Evolutionary conservation across 2,797 vertebrate genomes (phyloP).

Genomic region (Echiichthys vipera): DNA sequence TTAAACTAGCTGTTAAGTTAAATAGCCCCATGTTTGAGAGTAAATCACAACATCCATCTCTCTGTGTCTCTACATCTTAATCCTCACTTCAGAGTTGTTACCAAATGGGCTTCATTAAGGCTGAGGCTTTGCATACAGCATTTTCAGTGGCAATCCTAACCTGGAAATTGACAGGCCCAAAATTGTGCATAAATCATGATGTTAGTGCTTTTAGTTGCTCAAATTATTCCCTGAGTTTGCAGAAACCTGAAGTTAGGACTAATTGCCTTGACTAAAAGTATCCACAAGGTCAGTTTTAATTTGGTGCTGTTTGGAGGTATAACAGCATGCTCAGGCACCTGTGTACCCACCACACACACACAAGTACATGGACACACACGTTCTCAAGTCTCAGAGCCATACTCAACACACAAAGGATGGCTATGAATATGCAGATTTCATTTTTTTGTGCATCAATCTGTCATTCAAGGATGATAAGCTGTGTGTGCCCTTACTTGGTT

Average conservation of each 20-base stretch:
- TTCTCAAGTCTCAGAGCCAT: background rate
- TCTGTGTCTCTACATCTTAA: slow-evolving; percentile 1
- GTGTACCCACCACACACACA: background rate
- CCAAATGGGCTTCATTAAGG: background rate
- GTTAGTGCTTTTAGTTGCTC: no score
- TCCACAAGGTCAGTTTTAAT: slow-evolving; percentile 25
- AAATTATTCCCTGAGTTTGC: no score
- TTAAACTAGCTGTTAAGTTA: slow-evolving; percentile 1
- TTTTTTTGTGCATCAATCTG: slow-evolving; percentile 33
- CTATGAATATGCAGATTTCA: slow-evolving; percentile 41
- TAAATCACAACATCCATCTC: background rate
- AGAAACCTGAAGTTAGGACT: slow-evolving; percentile 9
- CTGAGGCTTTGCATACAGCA: background rate
- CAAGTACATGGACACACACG: background rate
- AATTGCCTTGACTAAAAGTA: slow-evolving; percentile 29
- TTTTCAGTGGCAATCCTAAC: background rate
- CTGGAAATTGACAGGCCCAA: no score
- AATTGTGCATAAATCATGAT: no score
- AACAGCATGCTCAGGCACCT: background rate
- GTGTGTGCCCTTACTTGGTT: background rate
- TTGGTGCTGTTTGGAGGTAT: slow-evolving; percentile 4
- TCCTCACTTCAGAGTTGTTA: background rate
- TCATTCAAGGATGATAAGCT: slow-evolving; percentile 27
- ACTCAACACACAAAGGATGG: background rate
- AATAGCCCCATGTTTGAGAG: background rate